Evolutionary conservation across 2,888 invertebrate genomes (phyloP), one percentile per base, ranked within the genome.

Genomic region (Theodoxus fluviatilis): DNA sequence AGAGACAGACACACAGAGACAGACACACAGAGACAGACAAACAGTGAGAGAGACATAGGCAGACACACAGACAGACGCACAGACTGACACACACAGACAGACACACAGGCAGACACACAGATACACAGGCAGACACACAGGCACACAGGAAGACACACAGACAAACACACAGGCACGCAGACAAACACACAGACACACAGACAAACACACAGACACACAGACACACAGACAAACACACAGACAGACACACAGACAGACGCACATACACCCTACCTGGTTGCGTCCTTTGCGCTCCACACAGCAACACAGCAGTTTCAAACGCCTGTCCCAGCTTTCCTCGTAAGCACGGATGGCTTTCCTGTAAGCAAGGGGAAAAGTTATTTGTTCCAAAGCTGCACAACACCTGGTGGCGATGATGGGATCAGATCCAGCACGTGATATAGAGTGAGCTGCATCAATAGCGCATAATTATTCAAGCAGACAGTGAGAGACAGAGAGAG

Each of bases 301-400:
- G 85, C 94, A 94, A 84, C 94, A 94, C 12, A 94, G 87, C 74
- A 94, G 88, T 47, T 93, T 90, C 86, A 94, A 94, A 76, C 94
- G 90, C 84, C 93, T 91, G 86, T 94, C 93, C 94, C 94, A 94
- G 82, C 93, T 94, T 84, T 94, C 93, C 86, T 94, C 93, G 87
- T 94, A 94, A 52, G 94, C 93, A 75, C 94, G 90, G 81, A 94
- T 90, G 9, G 94, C 94, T 90, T 94, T 94, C 84, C 94, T 94
- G 87, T 22, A 89, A 89, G 49, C 72, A 67, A 69, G 71, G 77
- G 67, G n/a, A 55, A 35, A 18, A 67, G 22, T 35, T 47, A 2
- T n/a, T 52, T 52, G 52, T 52, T n/a, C 22, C 25, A 22, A 25
- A 22, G 37, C 59, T 43, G 18, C 18, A 43, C 18, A 12, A 43